phyloP scores from a whole-genome alignment of 2,797 vertebrate species.

The Poeciliopsis infans region DNA sequence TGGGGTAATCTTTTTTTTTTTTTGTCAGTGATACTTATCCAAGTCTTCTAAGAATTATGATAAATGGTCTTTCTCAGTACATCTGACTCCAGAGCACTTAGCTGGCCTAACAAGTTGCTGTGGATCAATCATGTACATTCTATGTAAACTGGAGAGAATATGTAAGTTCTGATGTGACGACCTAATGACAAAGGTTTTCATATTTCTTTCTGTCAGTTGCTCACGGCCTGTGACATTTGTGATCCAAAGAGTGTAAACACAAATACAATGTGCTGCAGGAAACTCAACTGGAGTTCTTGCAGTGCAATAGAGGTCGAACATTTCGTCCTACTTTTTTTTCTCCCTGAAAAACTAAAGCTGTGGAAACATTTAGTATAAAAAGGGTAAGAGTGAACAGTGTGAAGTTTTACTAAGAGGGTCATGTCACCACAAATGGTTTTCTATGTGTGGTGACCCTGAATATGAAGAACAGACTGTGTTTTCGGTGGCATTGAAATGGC shows the following conservation, averaged over 20 bases:
- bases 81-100: neutral
- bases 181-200: constrained; percentile 5
- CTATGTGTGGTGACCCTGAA: neutral
- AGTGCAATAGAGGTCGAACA: neutral
- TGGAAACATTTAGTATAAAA: neutral
- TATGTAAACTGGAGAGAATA: neutral
- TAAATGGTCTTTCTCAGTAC: neutral
- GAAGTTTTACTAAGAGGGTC: neutral
- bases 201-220: constrained; percentile 13
- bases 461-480: neutral
- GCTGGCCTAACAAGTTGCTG: neutral
- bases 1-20: neutral
- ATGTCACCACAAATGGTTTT: neutral
- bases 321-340: neutral
- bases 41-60: neutral
- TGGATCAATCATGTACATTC: constrained; percentile 1
- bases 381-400: neutral
- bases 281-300: constrained; percentile 9
- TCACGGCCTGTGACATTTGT: constrained; percentile 25
- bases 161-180: constrained; percentile 6
- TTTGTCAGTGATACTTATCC: neutral
- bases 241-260: constrained; percentile 25
- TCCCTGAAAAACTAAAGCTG: neutral
- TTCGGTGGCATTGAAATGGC: neutral
- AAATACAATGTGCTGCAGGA: constrained; percentile 15